Evolutionary conservation across 2,797 vertebrate species (phyloP).

Genomic region (Diglossa cyanea): DNA sequence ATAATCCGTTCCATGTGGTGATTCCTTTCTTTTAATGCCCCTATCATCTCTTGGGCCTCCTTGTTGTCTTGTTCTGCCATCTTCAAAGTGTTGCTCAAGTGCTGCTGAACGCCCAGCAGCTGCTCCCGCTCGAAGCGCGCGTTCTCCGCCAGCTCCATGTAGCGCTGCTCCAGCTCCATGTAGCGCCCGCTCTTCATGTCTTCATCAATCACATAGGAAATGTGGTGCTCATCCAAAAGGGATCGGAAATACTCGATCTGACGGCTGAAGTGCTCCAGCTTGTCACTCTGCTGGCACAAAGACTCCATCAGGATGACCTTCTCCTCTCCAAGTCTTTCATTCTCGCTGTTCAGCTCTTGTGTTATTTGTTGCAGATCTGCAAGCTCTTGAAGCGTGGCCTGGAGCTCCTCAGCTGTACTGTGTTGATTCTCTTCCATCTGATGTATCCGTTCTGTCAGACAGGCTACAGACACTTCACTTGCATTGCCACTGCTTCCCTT

Average conservation of each 20-base stretch:
- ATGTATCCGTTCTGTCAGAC: constrained; percentile 93
- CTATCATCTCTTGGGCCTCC: constrained; percentile 93
- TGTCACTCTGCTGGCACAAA: constrained; percentile 94
- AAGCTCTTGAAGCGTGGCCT: constrained; percentile 93
- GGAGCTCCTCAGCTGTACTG: constrained; percentile 94
- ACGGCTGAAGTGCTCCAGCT: constrained; percentile 89
- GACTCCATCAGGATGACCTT: constrained; percentile 97
- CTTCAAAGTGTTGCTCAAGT: constrained; percentile 93
- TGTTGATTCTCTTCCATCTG: constrained; percentile 99
- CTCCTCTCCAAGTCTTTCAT: constrained; percentile 93
- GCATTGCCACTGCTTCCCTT: constrained; percentile 88
- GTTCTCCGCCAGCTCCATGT: constrained; percentile 89
- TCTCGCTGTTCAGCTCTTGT: constrained; percentile 94
- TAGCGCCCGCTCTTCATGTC: constrained; percentile 95
- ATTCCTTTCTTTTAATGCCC: constrained; percentile 91
- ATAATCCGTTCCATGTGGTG: constrained; percentile 93
- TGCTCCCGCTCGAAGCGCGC: constrained; percentile 94
- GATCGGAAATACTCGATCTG: constrained; percentile 93
- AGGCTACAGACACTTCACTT: constrained; percentile 91
- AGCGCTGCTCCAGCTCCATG: constrained; percentile 93
- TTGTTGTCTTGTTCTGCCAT: constrained; percentile 98
- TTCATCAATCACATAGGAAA: constrained; percentile 88
- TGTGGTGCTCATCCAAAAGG: constrained; percentile 89
- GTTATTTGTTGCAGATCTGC: constrained; percentile 95
- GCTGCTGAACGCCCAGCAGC: constrained; percentile 94